Conservation (phyloP, 2,888 invertebrate species). For the Synanthedon vespiformis region DNA sequence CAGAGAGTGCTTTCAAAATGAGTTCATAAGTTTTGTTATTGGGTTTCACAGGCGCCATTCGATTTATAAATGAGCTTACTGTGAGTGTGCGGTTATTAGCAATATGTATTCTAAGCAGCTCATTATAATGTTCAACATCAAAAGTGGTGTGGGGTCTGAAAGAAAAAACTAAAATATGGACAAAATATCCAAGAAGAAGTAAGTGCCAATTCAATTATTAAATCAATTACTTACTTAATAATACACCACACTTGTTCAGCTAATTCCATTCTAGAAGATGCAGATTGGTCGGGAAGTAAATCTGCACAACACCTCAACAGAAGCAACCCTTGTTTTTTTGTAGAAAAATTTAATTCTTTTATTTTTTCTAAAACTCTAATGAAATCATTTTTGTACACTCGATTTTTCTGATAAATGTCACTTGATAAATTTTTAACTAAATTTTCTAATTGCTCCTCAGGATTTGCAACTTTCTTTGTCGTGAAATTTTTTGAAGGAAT, state of each 20-base stretch:
- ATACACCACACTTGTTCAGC: conserved; percentile 68
- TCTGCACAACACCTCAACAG: conserved; percentile 71
- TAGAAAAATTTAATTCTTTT: conserved; percentile 44
- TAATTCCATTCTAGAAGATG: conserved; percentile 51
- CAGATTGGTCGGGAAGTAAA: conserved; percentile 60
- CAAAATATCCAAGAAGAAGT: too few relatives aligned
- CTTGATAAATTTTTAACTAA: conserved; percentile 41
- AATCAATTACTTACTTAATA: conserved; percentile 38
- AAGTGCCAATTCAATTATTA: too few relatives aligned
- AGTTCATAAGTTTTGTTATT: conserved; percentile 67
- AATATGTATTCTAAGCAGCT: conserved; percentile 69
- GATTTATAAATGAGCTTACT: conserved; percentile 50
- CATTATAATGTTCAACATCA: conserved; percentile 64
- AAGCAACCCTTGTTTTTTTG: conserved; percentile 51
- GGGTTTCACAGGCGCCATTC: conserved; percentile 55
- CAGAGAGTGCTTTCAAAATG: conserved; percentile 68
- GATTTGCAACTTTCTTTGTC: conserved; percentile 8
- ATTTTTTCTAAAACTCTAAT: conserved; percentile 39
- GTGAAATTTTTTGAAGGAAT: conserved; percentile 6
- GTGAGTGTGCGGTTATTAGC: conserved; percentile 63
- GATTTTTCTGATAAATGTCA: conserved; percentile 50
- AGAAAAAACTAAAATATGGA: not conserved
- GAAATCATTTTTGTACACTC: conserved; percentile 60
- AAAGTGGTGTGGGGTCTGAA: conserved; percentile 46
- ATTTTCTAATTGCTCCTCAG: conserved; percentile 49